Base-by-base conservation (phyloP, 2,113 vertebrate genomes). In the Scartelaos histophorus region DNA sequence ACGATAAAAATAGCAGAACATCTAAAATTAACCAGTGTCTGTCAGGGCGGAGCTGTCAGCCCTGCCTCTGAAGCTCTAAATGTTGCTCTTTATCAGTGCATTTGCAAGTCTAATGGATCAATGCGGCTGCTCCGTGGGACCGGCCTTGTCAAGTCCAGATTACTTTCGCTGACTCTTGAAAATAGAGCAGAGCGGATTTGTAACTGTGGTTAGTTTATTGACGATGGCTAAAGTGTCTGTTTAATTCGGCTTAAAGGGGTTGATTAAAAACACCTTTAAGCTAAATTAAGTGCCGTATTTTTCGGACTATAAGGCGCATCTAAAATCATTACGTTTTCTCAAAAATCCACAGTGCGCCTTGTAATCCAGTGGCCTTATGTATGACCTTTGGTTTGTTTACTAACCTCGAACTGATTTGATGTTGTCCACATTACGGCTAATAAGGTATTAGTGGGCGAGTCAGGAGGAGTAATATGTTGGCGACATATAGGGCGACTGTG, bases 21-120 rank as follows among this genome's bases (percentile, higher is more conserved):
- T 82, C 84, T 83, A 85, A 86, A 86, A 81, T 87, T 79, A 86
- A 77, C 69, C 80, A 17, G 19, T 54, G 51, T 54, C 17, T 11
- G 73, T 71, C 53, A 62, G 49, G 24, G 35, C 0, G 71, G 53
- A 73, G 60, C 78, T 70, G 77, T 47, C 74, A 66, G 66, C 29
- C 29, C 60, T 19, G 74, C 43, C 57, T 71, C 51, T 69, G 0
- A 35, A 65, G 73, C 15, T 10, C 56, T 66, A 67, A 45, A 71
- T 35, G 64, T 68, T 66, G 51, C 21, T 53, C 71, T 69, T 79
- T 46, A 85, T 79, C 69, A 17, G 53, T 71, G 58, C 58, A 53
- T 89, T 68, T 83, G 35, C 22, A 84, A n/a, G 53, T 82, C 76
- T 73, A 56, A 77, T 57, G 69, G 57, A 62, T 60, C 69, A 57